phyloP scores from a whole-genome alignment of 35 echinoderm and acorn worm species.

The Holothuria glaberrima region DNA sequence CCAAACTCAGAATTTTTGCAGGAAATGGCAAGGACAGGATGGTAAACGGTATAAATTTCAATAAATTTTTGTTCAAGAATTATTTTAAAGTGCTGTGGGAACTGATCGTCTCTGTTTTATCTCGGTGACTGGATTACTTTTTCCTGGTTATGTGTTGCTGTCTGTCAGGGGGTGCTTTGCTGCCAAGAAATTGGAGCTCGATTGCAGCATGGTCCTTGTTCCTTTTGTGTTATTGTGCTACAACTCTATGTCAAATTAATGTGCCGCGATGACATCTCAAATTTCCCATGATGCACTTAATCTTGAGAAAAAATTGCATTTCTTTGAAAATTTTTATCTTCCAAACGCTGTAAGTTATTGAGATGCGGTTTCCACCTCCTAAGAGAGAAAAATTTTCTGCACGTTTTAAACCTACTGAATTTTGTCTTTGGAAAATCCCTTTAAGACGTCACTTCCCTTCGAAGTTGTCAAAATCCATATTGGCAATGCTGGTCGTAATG shows the following conservation, averaged over 20 bases:
- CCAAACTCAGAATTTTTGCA: not conserved
- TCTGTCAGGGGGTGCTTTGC: not conserved
- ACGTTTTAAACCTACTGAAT: too few relatives aligned
- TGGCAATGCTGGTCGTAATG: not conserved
- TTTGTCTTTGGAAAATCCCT: not conserved
- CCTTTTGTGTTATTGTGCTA: not conserved
- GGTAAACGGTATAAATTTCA: not conserved
- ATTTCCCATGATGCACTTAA: too few relatives aligned
- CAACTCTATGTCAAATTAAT: too few relatives aligned
- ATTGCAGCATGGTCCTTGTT: not conserved
- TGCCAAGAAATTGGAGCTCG: not conserved
- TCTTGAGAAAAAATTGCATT: too few relatives aligned
- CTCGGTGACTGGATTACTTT: not conserved
- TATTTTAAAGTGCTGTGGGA: not conserved
- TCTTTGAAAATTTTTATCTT: not conserved
- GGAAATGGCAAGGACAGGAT: conserved; percentile 20
- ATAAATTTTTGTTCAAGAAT: not conserved
- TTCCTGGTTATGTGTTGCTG: not conserved
- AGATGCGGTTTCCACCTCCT: too few relatives aligned
- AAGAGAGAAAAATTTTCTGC: too few relatives aligned
- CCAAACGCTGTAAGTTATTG: not conserved
- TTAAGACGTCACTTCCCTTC: not conserved
- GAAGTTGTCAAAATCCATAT: not conserved
- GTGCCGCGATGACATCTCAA: too few relatives aligned
- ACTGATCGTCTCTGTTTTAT: not conserved